Conservation (phyloP, 2,113 vertebrate genomes). For the Paratilapia polleni region DNA sequence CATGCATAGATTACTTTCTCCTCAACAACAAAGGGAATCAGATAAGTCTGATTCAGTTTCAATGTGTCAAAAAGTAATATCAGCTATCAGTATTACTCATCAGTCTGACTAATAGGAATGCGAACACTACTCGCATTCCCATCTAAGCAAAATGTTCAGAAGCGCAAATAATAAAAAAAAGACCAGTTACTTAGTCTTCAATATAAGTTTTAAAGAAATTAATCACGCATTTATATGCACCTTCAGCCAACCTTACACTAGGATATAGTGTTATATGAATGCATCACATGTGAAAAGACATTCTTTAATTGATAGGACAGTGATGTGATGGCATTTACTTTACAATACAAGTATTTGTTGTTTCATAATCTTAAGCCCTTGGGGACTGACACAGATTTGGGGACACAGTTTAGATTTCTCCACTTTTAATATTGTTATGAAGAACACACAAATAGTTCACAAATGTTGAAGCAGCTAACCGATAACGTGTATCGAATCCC, state of each 20-base stretch:
- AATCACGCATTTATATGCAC: neutral
- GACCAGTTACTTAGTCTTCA: neutral
- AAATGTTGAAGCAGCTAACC: slow-evolving; percentile 3
- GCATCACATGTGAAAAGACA: neutral
- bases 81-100: neutral
- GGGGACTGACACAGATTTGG: neutral
- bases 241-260: neutral
- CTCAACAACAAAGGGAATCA: neutral
- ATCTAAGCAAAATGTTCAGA: neutral
- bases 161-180: slow-evolving; percentile 1
- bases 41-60: neutral
- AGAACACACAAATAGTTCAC: neutral
- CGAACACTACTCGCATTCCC: neutral
- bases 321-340: neutral
- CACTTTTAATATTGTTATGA: neutral
- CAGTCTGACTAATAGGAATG: neutral
- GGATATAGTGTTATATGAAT: neutral
- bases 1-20: neutral
- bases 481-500: neutral
- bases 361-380: neutral
- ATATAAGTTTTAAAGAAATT: neutral
- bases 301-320: neutral
- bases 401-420: neutral
- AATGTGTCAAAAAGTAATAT: neutral
- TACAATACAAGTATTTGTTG: neutral